Evolutionary conservation across 2,888 invertebrate genomes (phyloP), one percentile per base, ranked within the genome.

Genomic region (Bombyx huttoni): DNA sequence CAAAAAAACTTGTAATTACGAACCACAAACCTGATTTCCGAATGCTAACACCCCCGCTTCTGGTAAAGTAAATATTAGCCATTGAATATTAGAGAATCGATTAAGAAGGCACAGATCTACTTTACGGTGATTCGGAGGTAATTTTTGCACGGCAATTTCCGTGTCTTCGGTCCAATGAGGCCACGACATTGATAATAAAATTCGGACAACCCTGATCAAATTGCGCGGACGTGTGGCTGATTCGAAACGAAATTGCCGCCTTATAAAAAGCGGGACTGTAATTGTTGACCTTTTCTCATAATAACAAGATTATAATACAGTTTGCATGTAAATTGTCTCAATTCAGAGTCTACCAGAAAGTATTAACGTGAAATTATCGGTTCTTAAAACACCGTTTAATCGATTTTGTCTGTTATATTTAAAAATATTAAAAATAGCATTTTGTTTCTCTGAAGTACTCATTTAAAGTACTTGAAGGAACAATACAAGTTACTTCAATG

Each of bases 171-270:
- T 63, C 58, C 65, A 69, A 73, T 63, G 67, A 70, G 69, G 61
- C 60, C 68, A 61, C 65, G 64, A 59, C 65, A 56, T 63, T 67
- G 68, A 71, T 73, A 73, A 74, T 75, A 72, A 73, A 75, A 78
- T 76, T 76, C 70, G 73, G 73, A 69, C 70, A 70, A 68, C 64
- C 47, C 67, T 70, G 68, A 62, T 69, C 64, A 78, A 78, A 80
- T 78, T 78, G 75, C 74, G 63, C 63, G 67, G 66, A 78, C 78
- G 75, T 74, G 78, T 72, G 66, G 66, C 67, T 67, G 71, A 70
- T 73, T 70, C 68, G 64, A 63, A 66, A 60, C 59, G 67, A 72
- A 73, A 73, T 72, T 72, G 67, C 67, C 63, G 65, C 63, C 67
- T 70, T 68, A 67, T 66, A 63, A 74, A 73, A 71, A 65, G 67